These are phyloP conservation scores for Tryphoninae sp. DNA, from an alignment of 2,888 invertebrate species.

Conservation along the genomic window DNA sequence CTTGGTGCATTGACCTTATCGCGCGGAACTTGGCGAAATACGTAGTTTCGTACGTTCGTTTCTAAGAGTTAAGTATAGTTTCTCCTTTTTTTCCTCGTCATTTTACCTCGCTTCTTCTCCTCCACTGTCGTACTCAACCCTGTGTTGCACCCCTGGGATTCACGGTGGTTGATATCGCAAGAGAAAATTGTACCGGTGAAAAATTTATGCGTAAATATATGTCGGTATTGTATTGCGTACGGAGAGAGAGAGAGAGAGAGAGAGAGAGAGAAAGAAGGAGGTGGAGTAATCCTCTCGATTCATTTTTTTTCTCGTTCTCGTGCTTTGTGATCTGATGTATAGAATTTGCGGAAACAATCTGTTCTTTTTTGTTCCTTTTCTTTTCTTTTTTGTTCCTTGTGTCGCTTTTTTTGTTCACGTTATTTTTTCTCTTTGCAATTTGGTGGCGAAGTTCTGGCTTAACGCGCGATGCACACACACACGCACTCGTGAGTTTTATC, in stretches of 20 bases:
- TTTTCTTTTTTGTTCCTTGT: too few relatives aligned
- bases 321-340: not conserved
- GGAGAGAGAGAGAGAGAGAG: too few relatives aligned
- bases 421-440: too few relatives aligned
- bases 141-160: not conserved
- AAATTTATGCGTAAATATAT: not conserved
- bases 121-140: not conserved
- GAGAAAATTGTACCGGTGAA: slow-evolving; percentile 31
- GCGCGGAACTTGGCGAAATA: slow-evolving; percentile 29
- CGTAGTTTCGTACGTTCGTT: slow-evolving; percentile 18
- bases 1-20: slow-evolving; percentile 35
- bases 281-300: not conserved
- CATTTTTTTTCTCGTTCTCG: not conserved
- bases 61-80: slow-evolving; percentile 49
- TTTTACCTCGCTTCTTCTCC: too few relatives aligned
- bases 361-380: too few relatives aligned
- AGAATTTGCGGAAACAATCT: not conserved
- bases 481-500: too few relatives aligned
- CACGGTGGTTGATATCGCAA: slow-evolving; percentile 24
- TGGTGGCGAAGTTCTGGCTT: too few relatives aligned
- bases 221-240: too few relatives aligned
- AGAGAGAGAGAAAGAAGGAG: not conserved
- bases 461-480: too few relatives aligned
- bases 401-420: too few relatives aligned
- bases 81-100: slow-evolving; percentile 2